Conservation (phyloP, 1,140 invertebrate genomes). For the Rhyacophila brunnea region DNA sequence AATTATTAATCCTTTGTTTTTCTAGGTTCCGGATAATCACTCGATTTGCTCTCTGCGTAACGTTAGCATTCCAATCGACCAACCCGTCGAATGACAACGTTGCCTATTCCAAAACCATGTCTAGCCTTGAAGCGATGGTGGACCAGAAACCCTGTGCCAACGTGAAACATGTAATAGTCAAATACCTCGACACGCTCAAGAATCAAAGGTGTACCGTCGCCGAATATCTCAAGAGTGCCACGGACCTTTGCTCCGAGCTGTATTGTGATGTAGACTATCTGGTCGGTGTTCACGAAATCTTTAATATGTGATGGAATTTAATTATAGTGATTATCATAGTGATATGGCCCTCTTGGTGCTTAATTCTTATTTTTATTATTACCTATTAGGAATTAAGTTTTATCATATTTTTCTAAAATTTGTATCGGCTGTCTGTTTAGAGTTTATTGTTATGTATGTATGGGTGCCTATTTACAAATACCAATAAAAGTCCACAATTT, state of each 20-base stretch:
- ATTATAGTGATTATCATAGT: no score
- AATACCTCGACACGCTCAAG: slow-evolving; percentile 12
- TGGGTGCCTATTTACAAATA: no score
- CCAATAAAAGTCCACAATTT: no score
- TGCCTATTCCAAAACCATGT: neutral
- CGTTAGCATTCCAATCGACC: slow-evolving; percentile 2
- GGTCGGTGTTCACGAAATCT: slow-evolving; percentile 6
- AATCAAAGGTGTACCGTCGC: slow-evolving; percentile 5
- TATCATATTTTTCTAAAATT: neutral
- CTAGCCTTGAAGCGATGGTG: slow-evolving; percentile 7
- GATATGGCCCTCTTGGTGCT: neutral
- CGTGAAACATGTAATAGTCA: slow-evolving; percentile 2
- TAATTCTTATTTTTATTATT: neutral
- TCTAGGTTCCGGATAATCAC: slow-evolving; percentile 30
- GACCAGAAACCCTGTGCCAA: slow-evolving; percentile 26
- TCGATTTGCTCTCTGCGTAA: slow-evolving; percentile 16
- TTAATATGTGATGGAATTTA: slow-evolving; percentile 11
- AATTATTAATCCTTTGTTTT: neutral
- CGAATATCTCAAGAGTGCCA: slow-evolving; percentile 14
- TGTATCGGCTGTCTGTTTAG: neutral
- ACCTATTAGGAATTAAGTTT: no score
- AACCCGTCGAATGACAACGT: neutral
- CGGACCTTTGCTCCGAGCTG: slow-evolving; percentile 12
- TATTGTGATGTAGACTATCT: slow-evolving; percentile 27
- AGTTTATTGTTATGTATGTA: no score